phyloP scores from a whole-genome alignment of 2,113 vertebrate species.

The Neogale vison region DNA sequence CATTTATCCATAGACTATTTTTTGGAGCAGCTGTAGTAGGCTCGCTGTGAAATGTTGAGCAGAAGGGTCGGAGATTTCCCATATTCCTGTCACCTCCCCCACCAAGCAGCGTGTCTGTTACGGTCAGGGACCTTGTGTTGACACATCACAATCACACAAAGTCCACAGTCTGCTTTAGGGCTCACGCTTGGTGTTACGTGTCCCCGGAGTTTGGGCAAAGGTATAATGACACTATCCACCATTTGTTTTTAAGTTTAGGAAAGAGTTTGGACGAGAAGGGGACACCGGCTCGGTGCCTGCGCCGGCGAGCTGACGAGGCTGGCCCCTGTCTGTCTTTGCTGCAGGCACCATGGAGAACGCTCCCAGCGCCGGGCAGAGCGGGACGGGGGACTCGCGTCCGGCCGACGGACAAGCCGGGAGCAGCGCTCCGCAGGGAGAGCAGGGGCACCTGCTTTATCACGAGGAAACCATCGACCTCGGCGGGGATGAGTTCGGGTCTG shows the following conservation, averaged over 20 bases:
- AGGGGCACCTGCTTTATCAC: slow-evolving; percentile 84
- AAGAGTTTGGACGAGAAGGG: background rate
- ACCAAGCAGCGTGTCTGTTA: rapidly evolving
- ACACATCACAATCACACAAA: rapidly evolving
- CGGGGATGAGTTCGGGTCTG: slow-evolving; percentile 88
- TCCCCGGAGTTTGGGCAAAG: background rate
- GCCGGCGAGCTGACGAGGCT: background rate
- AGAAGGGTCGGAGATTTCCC: background rate
- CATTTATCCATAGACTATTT: background rate
- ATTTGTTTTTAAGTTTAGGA: background rate
- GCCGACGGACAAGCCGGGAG: background rate
- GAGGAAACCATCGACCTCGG: slow-evolving; percentile 95
- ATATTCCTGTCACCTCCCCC: rapidly evolving
- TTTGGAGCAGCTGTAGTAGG: background rate
- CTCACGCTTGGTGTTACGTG: rapidly evolving
- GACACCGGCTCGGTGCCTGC: no score
- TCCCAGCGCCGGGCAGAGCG: slow-evolving; percentile 49
- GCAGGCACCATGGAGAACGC: slow-evolving; percentile 87
- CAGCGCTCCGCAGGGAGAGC: background rate
- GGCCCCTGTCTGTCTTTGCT: background rate
- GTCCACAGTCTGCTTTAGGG: rapidly evolving
- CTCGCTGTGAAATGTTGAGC: background rate
- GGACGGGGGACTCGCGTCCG: rapidly evolving
- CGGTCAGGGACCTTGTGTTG: rapidly evolving
- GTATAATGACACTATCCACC: rapidly evolving